These are phyloP conservation scores for Prinia subflava DNA, from an alignment of 2,113 vertebrate genomes.

Conservation along the genomic window DNA sequence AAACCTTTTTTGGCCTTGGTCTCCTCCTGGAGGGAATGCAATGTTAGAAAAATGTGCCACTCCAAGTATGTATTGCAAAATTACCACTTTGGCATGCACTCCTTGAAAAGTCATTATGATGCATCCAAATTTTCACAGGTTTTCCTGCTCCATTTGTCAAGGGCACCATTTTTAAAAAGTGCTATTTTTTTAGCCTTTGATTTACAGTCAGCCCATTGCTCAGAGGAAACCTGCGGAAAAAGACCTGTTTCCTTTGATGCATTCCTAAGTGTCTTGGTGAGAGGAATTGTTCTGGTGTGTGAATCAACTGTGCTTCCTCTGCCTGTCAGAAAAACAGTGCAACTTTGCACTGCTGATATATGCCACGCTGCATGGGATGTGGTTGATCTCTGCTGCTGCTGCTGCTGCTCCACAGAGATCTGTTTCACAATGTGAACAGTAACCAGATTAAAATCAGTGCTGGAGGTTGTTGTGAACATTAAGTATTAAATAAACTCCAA, in stretches of 20 bases:
- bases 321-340: slow-evolving; percentile 12
- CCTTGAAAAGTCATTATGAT: background rate
- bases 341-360: background rate
- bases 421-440: background rate
- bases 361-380: background rate
- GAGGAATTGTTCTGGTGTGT: slow-evolving; percentile 13
- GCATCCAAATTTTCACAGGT: slow-evolving; percentile 1
- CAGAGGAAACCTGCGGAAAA: slow-evolving; percentile 50
- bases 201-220: slow-evolving; percentile 22
- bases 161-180: background rate
- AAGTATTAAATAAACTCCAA: slow-evolving; percentile 48
- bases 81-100: background rate
- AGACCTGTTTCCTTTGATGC: slow-evolving; percentile 40
- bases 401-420: background rate
- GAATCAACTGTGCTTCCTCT: slow-evolving; percentile 43
- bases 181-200: background rate
- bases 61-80: background rate
- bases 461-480: slow-evolving; percentile 27
- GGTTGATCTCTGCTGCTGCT: background rate
- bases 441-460: slow-evolving; percentile 40
- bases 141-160: slow-evolving; percentile 21
- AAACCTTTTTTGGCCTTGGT: background rate
- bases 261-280: slow-evolving; percentile 53
- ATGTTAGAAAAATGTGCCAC: background rate
- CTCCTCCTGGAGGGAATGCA: background rate